Base-by-base conservation (phyloP, 2,797 vertebrate genomes). In the Spea hammondii region DNA sequence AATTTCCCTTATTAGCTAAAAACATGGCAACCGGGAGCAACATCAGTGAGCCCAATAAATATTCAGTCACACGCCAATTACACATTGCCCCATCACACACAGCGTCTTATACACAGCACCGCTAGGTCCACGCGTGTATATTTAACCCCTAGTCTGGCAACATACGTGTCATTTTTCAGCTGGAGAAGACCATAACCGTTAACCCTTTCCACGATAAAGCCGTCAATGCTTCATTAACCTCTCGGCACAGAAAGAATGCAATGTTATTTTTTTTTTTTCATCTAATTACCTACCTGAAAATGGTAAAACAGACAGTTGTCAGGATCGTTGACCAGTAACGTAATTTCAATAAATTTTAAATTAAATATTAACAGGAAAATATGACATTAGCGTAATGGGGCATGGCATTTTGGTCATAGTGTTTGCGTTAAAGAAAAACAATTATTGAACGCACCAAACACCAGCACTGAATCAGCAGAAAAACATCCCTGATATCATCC, bases 351-450 rank as follows among this genome's bases (percentile, higher is more conserved):
- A 81, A 53, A 62, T 76, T 69, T 66, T 62, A 48, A 62, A 72
- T 77, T 72, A 81, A 74, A 77, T 76, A 81, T 81, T 76, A 81
- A 68, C 79, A 76, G 74, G 12, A 60, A 76, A 72, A 72, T 71
- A 81, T 72, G 76, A 76, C 79, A 81, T 81, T 77, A 76, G 74
- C 79, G 72, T 77, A 81, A 81, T 81, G 79, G 74, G 74, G 60
- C 67, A 77, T 81, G 32, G 57, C 78, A 74, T 66, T 79, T 79
- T 57, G 76, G 73, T 66, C 5, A 62, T 55, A 54, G 74, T 67
- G 65, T 55, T 74, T 65, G 68, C 47, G 51, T 48, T 64, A 59
- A 48, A 57, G 68, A 65, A 47, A 75, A 67, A 72, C 65, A 62
- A 76, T 71, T 72, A 66, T 76, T 76, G 70, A 51, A 71, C 55